Conservation (phyloP, 2,888 invertebrate species). For the Xestoiulus laeticollis region DNA sequence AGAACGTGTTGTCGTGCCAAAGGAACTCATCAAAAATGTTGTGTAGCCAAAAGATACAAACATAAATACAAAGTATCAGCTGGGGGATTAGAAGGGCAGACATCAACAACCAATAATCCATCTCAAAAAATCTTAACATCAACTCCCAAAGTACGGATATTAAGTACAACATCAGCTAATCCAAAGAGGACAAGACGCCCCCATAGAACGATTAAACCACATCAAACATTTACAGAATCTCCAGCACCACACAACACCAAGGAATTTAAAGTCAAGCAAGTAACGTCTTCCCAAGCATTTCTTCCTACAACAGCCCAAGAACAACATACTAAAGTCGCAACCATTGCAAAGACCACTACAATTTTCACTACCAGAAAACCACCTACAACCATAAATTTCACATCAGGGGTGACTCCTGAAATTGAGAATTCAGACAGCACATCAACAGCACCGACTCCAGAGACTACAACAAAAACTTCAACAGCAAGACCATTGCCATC, state of each 20-base stretch:
- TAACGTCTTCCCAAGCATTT: not conserved
- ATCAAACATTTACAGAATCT: no score
- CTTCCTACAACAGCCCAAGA: not conserved
- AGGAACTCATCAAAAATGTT: not conserved
- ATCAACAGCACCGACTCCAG: not conserved
- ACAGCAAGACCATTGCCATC: not conserved
- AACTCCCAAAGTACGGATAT: not conserved
- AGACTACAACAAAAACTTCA: not conserved
- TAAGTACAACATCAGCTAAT: not conserved
- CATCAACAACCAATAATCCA: not conserved
- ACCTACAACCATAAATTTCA: not conserved
- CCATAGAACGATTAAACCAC: not conserved
- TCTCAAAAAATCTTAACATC: not conserved
- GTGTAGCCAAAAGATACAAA: not conserved
- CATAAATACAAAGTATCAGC: not conserved
- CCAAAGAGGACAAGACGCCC: not conserved
- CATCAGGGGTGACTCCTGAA: not conserved
- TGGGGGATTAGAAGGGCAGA: not conserved
- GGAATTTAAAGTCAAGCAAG: no score
- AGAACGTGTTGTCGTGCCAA: not conserved
- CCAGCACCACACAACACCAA: no score
- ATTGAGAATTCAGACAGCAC: not conserved
- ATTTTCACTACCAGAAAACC: not conserved
- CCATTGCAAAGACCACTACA: not conserved
- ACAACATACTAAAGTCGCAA: not conserved